A percentile compares a stretch with the other conserved stretches of the same genome.
These are phyloP conservation scores for Zoroaster sp. DNA, from an alignment of 53 echinoderm and acorn worm species.

Conservation along the genomic window DNA sequence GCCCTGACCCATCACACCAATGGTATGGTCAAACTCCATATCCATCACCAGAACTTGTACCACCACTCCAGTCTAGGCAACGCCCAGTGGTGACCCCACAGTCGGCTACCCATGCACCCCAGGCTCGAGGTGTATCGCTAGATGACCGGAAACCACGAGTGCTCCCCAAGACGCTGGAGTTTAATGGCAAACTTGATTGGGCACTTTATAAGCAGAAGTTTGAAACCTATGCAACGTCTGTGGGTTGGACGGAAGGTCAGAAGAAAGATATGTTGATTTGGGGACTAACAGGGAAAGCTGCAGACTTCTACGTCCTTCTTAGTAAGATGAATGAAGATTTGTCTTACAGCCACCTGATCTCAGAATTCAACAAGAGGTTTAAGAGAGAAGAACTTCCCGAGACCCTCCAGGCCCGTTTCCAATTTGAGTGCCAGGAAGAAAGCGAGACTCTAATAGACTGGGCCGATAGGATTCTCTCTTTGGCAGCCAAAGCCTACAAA, in stretches of 20 bases:
- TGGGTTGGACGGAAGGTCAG: no score
- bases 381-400: conserved; percentile 15
- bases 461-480: neutral
- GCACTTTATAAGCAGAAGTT: conserved; percentile 23
- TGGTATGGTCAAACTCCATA: conserved; percentile 11
- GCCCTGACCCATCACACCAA: neutral
- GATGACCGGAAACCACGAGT: neutral
- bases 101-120: neutral
- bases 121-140: neutral
- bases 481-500: conserved; percentile 13
- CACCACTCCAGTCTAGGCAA: neutral
- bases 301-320: neutral
- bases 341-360: neutral
- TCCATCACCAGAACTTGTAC: neutral
- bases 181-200: neutral
- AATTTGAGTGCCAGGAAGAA: neutral
- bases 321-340: neutral
- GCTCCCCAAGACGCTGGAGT: no score
- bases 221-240: neutral
- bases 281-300: conserved; percentile 19
- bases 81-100: neutral
- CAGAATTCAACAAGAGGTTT: conserved; percentile 23
- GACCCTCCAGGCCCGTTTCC: conserved; percentile 6
- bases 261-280: no score
- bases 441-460: neutral